Base-by-base conservation (phyloP, 2,888 invertebrate genomes). In the Lucinisca nassula region DNA sequence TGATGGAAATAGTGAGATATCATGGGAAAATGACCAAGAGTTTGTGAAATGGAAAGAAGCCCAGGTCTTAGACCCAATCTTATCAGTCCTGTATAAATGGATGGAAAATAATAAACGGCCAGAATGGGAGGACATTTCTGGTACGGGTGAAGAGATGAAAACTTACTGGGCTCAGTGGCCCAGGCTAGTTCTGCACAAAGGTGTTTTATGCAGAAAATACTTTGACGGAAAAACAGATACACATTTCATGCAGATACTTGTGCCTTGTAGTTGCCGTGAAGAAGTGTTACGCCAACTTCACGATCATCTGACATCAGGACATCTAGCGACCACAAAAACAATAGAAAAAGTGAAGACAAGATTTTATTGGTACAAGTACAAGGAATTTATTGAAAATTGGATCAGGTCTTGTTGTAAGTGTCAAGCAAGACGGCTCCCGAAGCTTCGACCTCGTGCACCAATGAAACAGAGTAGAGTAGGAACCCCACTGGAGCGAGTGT, bases 331-430 rank as follows among this genome's bases (percentile, higher is more conserved):
- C n/a, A n/a, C n/a, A n/a, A n/a, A n/a, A n/a, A n/a, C n/a, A n/a
- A n/a, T n/a, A n/a, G n/a, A n/a, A n/a, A n/a, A n/a, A n/a, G n/a
- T n/a, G n/a, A n/a, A n/a, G n/a, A n/a, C n/a, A n/a, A 51, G 74
- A 40, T 83, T 84, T 38, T 87, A 80, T 51, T 87, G 87, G 87
- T 40, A 55, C 17, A 77, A 67, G 3, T 49, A 58, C 21, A 77
- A 40, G 27, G 51, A 72, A 27, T 38, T 45, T 74, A 67, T 84
- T 12, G 61, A 35, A n/a, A 76, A 58, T 49, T 81, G 55, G 67
- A 37, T 51, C 37, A 38, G 37, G 32, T 49, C 17, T 35, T 87
- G 87, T 75, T 10, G 6, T 21, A 37, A 38, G 30, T 87, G 81
- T 58, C 45, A 70, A 35, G 30, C 35, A 6, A 55, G 74, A 35